Percentiles rank a stretch among this genome's conserved stretches.
phyloP scores from a whole-genome alignment of 2,797 vertebrate genomes.

The Coranthus polyacanthus region DNA sequence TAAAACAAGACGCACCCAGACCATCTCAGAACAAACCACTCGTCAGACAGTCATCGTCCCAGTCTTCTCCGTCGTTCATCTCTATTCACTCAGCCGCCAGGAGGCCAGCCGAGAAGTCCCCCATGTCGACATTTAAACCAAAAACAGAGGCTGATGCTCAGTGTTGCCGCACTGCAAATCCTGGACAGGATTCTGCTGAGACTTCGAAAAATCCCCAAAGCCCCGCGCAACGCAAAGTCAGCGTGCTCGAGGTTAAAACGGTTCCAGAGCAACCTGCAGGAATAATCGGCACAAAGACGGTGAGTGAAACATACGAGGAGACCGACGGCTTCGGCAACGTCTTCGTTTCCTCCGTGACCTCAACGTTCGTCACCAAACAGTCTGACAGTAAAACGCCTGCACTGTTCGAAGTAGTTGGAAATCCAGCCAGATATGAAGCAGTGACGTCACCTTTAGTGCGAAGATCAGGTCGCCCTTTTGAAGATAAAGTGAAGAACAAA shows the following conservation, averaged over 20 bases:
- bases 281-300: constrained; percentile 84
- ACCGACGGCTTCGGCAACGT: constrained; percentile 88
- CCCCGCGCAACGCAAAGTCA: constrained; percentile 81
- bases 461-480: constrained; percentile 76
- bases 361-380: constrained; percentile 89
- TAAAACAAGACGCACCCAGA: constrained; percentile 36
- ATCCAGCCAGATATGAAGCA: constrained; percentile 80
- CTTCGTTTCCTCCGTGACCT: constrained; percentile 85
- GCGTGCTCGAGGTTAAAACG: constrained; percentile 87
- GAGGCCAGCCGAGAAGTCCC: constrained; percentile 80
- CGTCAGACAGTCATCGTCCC: constrained; percentile 77
- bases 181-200: constrained; percentile 27
- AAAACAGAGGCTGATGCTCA: constrained; percentile 32
- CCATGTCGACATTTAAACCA: constrained; percentile 70
- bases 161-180: constrained; percentile 24
- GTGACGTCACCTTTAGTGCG: constrained; percentile 80
- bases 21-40: constrained; percentile 47
- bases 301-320: constrained; percentile 90
- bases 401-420: constrained; percentile 77
- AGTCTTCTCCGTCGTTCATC: constrained; percentile 91
- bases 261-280: constrained; percentile 80
- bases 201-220: constrained; percentile 52
- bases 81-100: constrained; percentile 91
- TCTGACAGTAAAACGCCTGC: constrained; percentile 82
- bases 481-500: constrained; percentile 71